A percentile compares a stretch with the other conserved stretches of the same genome.
Conservation (phyloP, 1,140 invertebrate species). For the Liolophura sinensis region DNA sequence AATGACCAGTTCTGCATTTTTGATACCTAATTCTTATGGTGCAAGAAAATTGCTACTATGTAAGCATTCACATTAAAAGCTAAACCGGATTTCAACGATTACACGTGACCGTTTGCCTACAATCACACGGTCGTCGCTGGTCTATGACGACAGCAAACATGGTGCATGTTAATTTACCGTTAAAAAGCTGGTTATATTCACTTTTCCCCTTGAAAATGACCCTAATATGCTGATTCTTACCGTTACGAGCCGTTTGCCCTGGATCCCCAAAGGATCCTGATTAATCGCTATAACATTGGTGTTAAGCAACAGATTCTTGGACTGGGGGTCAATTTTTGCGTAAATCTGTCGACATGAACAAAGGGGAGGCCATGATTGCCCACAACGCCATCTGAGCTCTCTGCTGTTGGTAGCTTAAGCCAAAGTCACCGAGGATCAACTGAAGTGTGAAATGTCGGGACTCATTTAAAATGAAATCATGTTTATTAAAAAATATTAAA, state of each 20-base stretch:
- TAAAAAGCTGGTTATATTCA: too few species aligned
- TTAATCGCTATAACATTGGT: conserved; percentile 91
- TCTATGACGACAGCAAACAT: too few species aligned
- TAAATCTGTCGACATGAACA: conserved; percentile 94
- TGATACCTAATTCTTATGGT: too few species aligned
- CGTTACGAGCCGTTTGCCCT: conserved; percentile 77
- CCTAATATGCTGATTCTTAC: conserved; percentile 42
- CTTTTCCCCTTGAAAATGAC: too few species aligned
- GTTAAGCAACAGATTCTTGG: conserved; percentile 91
- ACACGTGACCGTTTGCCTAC: too few species aligned
- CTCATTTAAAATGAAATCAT: too few species aligned
- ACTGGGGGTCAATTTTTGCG: conserved; percentile 84
- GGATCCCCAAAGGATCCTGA: conserved; percentile 90
- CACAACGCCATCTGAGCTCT: conserved; percentile 96
- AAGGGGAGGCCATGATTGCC: conserved; percentile 91
- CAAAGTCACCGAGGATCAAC: conserved; percentile 94
- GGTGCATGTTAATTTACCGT: too few species aligned
- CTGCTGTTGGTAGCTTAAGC: conserved; percentile 90
- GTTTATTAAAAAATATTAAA: not conserved
- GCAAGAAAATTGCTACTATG: too few species aligned
- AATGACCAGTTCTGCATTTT: too few species aligned
- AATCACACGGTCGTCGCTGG: too few species aligned
- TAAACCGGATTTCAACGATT: too few species aligned
- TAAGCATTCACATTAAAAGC: too few species aligned
- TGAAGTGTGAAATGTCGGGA: conserved; percentile 55